Conservation (phyloP, 2,113 vertebrate genomes). For the Myiopsitta monachus region DNA sequence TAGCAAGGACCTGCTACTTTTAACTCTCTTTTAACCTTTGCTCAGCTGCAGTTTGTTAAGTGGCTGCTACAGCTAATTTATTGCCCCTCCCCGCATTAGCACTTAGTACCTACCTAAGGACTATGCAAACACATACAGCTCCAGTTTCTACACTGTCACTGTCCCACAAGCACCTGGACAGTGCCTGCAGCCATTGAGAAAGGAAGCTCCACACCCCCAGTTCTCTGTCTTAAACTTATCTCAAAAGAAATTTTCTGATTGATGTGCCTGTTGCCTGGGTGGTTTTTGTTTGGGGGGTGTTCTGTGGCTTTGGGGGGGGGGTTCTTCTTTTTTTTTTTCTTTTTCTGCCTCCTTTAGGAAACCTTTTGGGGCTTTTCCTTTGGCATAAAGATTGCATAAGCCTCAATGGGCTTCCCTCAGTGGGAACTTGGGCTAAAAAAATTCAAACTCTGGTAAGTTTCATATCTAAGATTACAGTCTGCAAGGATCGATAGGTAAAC, state of each 20-base stretch:
- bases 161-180: background rate
- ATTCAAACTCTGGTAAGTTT: background rate
- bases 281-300: background rate
- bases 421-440: background rate
- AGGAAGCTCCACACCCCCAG: background rate
- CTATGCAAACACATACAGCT: background rate
- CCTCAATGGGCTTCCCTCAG: background rate
- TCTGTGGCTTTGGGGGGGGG: background rate
- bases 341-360: background rate
- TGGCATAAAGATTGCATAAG: background rate
- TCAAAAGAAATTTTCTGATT: background rate
- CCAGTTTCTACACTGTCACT: background rate
- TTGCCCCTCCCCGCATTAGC: background rate
- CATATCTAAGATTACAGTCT: background rate
- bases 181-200: background rate
- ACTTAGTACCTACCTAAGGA: background rate
- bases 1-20: background rate
- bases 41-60: background rate
- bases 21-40: background rate
- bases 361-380: background rate
- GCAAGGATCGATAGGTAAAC: background rate
- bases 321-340: background rate
- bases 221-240: background rate
- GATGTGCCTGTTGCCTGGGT: background rate
- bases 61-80: background rate